A percentile compares a stretch with the other conserved stretches of the same genome.
These are phyloP conservation scores for Teleiodes luculella DNA, from an alignment of 2,888 invertebrate species.

Conservation along the genomic window DNA sequence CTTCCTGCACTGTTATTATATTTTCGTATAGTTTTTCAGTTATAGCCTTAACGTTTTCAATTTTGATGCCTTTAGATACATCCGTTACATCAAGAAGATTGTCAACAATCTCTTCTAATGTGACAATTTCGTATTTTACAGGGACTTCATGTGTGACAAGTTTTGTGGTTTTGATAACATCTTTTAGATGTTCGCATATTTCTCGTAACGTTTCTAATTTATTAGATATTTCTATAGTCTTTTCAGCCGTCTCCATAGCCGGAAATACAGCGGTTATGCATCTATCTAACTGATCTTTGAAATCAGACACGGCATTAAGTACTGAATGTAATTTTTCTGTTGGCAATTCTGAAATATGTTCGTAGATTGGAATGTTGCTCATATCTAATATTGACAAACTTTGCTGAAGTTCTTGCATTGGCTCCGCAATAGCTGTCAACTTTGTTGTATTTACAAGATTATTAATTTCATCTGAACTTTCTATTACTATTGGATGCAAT, in stretches of 20 bases:
- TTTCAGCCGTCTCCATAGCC: slow-evolving; percentile 49
- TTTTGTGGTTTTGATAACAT: slow-evolving; percentile 40
- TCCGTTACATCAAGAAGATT: slow-evolving; percentile 49
- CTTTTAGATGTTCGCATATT: slow-evolving; percentile 49
- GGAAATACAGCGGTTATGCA: slow-evolving; percentile 51
- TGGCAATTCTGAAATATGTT: slow-evolving; percentile 57
- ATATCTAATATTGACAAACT: slow-evolving; percentile 56
- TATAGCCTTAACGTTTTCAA: slow-evolving; percentile 47
- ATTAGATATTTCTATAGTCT: slow-evolving; percentile 54
- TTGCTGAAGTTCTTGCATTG: slow-evolving; percentile 58
- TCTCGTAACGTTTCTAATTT: slow-evolving; percentile 48
- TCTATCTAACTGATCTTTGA: slow-evolving; percentile 53
- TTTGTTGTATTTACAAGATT: slow-evolving; percentile 42
- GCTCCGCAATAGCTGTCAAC: slow-evolving; percentile 54
- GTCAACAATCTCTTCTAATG: slow-evolving; percentile 41
- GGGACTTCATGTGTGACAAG: slow-evolving; percentile 17
- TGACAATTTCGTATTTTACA: slow-evolving; percentile 31
- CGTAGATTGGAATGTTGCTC: slow-evolving; percentile 62
- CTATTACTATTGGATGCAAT: slow-evolving; percentile 57
- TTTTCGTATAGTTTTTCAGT: slow-evolving; percentile 55
- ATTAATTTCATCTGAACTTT: slow-evolving; percentile 44
- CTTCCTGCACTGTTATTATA: slow-evolving; percentile 52
- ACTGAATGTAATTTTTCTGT: slow-evolving; percentile 54
- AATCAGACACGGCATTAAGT: slow-evolving; percentile 47
- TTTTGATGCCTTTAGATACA: slow-evolving; percentile 44